phyloP scores from a whole-genome alignment of 2,888 invertebrate species.

The Parnassius mnemosyne region DNA sequence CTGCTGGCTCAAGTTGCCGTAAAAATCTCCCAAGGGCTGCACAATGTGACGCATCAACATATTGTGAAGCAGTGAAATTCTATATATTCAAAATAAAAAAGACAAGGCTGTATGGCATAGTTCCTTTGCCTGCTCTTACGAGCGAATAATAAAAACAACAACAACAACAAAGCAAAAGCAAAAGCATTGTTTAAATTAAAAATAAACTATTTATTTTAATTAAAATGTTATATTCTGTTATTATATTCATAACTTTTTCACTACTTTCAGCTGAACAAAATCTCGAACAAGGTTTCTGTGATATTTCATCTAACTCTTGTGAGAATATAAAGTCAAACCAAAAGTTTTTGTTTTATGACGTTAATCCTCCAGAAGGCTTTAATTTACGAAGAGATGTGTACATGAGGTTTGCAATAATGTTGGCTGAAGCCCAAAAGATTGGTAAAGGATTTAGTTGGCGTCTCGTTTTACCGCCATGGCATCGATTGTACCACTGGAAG shows the following conservation, averaged over 20 bases:
- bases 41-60: no score
- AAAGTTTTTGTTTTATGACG: slow-evolving; percentile 94
- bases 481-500: slow-evolving; percentile 94
- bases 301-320: slow-evolving; percentile 25
- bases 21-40: no score
- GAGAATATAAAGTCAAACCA: slow-evolving; percentile 16
- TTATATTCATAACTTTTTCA: slow-evolving; percentile 19
- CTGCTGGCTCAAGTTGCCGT: no score
- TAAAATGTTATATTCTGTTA: slow-evolving; percentile 20
- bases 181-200: no score
- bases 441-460: slow-evolving; percentile 74
- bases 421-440: slow-evolving; percentile 83
- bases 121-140: no score
- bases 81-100: no score
- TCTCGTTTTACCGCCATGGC: slow-evolving; percentile 96
- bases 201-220: neutral
- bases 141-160: no score
- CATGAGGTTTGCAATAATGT: slow-evolving; percentile 92
- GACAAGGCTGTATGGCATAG: no score
- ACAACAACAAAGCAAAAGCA: no score
- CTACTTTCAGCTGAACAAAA: slow-evolving; percentile 21
- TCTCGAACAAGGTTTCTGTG: slow-evolving; percentile 29
- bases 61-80: no score
- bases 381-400: slow-evolving; percentile 98
- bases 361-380: slow-evolving; percentile 97